Percentiles rank a stretch among this genome's conserved stretches.
These are phyloP conservation scores for Tapirus indicus DNA, from an alignment of 2,797 vertebrate genomes.

Conservation along the genomic window DNA sequence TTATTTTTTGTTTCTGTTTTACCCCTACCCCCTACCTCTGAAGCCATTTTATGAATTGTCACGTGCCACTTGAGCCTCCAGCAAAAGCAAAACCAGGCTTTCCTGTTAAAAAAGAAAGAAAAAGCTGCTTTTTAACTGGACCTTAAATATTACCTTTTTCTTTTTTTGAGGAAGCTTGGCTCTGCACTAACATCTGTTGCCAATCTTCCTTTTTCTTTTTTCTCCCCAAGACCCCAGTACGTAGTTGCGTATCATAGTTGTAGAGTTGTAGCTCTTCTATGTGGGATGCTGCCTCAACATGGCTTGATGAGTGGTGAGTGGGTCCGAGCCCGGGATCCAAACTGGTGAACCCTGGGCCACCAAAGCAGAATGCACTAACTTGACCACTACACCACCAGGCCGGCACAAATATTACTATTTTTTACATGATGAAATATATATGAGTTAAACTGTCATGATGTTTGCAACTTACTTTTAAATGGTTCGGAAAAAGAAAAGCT, in stretches of 20 bases:
- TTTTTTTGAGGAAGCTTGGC: no score
- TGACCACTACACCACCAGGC: no score
- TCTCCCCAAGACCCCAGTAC: no score
- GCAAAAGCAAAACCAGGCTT: slow-evolving; percentile 80
- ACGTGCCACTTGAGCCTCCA: slow-evolving; percentile 80
- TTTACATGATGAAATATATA: slow-evolving; percentile 3
- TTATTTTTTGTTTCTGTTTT: slow-evolving; percentile 69
- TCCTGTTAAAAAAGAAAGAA: background rate
- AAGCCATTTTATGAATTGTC: slow-evolving; percentile 79
- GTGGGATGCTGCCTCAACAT: no score
- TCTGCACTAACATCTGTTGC: no score
- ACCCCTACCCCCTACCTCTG: slow-evolving; percentile 38
- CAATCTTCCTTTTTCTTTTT: no score
- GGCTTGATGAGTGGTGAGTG: no score
- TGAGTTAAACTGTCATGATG: background rate
- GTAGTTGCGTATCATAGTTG: no score
- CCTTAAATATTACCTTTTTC: background rate
- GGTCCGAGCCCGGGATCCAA: no score
- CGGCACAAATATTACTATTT: background rate
- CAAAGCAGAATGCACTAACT: no score
- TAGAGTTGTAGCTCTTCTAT: no score
- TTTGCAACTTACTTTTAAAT: slow-evolving; percentile 33
- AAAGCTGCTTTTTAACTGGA: background rate
- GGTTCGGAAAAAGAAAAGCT: background rate
- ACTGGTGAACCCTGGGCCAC: no score